Conservation (phyloP, 1,140 invertebrate genomes). For the Drosophila ogumai region DNA sequence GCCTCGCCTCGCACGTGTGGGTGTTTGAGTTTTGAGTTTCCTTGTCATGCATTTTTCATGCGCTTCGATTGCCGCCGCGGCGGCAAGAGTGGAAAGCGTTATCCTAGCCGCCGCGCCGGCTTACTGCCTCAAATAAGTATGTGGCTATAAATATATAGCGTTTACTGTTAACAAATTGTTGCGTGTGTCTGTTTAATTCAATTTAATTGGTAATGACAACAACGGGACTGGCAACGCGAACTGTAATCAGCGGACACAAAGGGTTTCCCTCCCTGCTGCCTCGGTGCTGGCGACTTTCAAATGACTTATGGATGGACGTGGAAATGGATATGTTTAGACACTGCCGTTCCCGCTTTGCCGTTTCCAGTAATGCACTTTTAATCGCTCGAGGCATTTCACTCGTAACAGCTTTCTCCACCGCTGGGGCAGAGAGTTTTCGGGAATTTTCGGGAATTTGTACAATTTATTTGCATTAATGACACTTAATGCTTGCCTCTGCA, state of each 20-base stretch:
- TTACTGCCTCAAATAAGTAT: slow-evolving; percentile 8
- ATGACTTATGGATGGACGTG: slow-evolving; percentile 40
- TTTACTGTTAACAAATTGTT: slow-evolving; percentile 69
- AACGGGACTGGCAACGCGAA: slow-evolving; percentile 41
- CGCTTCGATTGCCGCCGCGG: slow-evolving; percentile 35
- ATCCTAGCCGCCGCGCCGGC: slow-evolving; percentile 29
- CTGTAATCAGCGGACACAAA: slow-evolving; percentile 49
- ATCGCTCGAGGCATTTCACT: slow-evolving; percentile 44
- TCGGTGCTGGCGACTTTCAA: slow-evolving; percentile 39
- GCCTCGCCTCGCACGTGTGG: slow-evolving; percentile 17
- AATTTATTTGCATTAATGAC: slow-evolving; percentile 80
- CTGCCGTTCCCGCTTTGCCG: neutral
- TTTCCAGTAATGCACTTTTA: slow-evolving; percentile 63
- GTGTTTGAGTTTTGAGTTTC: slow-evolving; percentile 77
- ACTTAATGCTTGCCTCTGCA: slow-evolving; percentile 55
- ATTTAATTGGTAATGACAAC: slow-evolving; percentile 79
- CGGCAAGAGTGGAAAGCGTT: slow-evolving; percentile 45
- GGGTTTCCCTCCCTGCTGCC: slow-evolving; percentile 21
- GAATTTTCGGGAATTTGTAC: slow-evolving; percentile 31
- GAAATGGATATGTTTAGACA: slow-evolving; percentile 32
- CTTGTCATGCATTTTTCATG: slow-evolving; percentile 76
- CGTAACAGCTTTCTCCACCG: slow-evolving; percentile 17
- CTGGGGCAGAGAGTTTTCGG: slow-evolving; percentile 22
- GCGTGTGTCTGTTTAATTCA: slow-evolving; percentile 59
- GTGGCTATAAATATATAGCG: slow-evolving; percentile 25